These are phyloP conservation scores for Clarias gariepinus DNA, from an alignment of 2,113 vertebrate species.

Conservation along the genomic window DNA sequence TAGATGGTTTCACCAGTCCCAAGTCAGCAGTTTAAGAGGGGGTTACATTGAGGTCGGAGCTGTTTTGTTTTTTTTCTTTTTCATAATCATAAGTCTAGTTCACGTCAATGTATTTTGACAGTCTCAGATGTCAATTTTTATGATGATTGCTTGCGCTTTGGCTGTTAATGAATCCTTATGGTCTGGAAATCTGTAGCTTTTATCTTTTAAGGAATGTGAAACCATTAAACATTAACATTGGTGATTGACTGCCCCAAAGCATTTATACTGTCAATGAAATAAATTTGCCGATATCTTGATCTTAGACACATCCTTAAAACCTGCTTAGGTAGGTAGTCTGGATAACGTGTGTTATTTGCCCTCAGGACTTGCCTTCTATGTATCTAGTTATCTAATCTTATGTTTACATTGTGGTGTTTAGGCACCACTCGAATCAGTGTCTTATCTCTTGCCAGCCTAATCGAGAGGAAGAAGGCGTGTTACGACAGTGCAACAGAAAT, in stretches of 20 bases:
- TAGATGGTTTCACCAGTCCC: slow-evolving; percentile 25
- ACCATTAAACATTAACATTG: slow-evolving; percentile 39
- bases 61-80: background rate
- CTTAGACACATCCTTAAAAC: slow-evolving; percentile 2
- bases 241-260: background rate
- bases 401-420: slow-evolving; percentile 2
- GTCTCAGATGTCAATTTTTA: background rate
- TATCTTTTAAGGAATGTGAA: slow-evolving; percentile 12
- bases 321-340: background rate
- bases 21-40: slow-evolving; percentile 10
- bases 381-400: slow-evolving; percentile 12
- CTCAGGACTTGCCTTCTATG: background rate
- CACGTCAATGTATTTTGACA: background rate
- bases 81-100: too few relatives aligned
- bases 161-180: background rate
- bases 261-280: background rate
- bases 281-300: slow-evolving; percentile 9
- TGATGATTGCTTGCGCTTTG: background rate
- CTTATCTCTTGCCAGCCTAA: slow-evolving; percentile 21
- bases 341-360: slow-evolving; percentile 4
- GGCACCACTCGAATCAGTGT: background rate
- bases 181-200: background rate
- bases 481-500: background rate
- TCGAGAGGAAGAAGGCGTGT: background rate
- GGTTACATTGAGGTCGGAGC: background rate